A percentile compares a stretch with the other conserved stretches of the same genome.
phyloP scores from a whole-genome alignment of 2,888 invertebrate genomes.

The Leptura quadrifasciata region DNA sequence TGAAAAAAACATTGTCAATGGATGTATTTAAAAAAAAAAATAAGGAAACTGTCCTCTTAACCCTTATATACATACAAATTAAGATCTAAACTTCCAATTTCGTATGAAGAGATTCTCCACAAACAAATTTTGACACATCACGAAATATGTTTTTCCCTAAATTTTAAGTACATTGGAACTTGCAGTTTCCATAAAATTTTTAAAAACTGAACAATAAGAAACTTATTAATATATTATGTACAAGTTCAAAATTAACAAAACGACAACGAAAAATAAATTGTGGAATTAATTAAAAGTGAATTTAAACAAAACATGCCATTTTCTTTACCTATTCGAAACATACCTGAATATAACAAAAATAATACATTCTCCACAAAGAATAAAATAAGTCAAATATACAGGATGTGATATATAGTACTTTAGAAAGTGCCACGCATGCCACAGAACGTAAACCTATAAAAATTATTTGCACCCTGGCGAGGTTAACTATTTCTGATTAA shows the following conservation, averaged over 20 bases:
- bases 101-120: neutral
- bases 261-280: neutral
- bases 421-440: too few species aligned
- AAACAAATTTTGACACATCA: neutral
- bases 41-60: neutral
- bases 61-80: neutral
- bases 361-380: neutral
- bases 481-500: too few species aligned
- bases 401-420: neutral
- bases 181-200: neutral
- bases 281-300: neutral
- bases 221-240: neutral
- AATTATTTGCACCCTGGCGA: too few species aligned
- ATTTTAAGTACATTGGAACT: neutral
- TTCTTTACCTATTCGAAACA: neutral
- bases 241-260: neutral
- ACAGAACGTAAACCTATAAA: too few species aligned
- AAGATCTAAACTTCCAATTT: neutral
- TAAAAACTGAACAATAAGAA: neutral
- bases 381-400: neutral
- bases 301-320: neutral
- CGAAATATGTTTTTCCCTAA: neutral
- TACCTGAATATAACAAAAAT: constrained; percentile 1
- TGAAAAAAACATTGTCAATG: neutral
- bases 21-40: neutral